A percentile compares a stretch with the other conserved stretches of the same genome.
These are phyloP conservation scores for Nasonovia ribisnigri DNA, from an alignment of 2,888 invertebrate species.

Conservation along the genomic window DNA sequence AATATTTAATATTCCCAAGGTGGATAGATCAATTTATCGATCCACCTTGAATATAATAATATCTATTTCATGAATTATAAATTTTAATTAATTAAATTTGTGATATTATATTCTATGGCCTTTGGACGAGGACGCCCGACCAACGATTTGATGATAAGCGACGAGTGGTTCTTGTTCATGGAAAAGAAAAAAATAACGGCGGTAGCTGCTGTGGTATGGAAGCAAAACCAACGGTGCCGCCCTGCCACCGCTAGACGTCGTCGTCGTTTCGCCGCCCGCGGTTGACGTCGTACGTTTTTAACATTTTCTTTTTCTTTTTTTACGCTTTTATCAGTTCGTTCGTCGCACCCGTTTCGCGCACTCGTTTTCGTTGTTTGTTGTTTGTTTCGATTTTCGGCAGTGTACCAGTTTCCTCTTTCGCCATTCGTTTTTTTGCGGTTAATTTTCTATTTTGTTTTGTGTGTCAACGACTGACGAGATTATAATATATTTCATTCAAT, in stretches of 20 bases:
- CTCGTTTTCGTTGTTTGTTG: slow-evolving; percentile 28
- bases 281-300: slow-evolving; percentile 55
- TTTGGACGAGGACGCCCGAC: too few relatives aligned
- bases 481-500: neutral
- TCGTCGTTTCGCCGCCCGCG: slow-evolving; percentile 21
- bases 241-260: neutral
- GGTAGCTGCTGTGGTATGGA: neutral
- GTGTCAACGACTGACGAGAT: neutral
- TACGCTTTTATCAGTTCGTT: slow-evolving; percentile 48
- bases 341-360: slow-evolving; percentile 59
- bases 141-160: neutral
- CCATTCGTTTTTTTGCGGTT: neutral
- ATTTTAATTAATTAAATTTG: too few relatives aligned
- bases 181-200: neutral
- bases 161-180: neutral
- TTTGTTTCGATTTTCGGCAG: neutral
- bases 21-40: too few relatives aligned
- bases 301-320: slow-evolving; percentile 44
- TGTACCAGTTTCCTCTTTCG: neutral
- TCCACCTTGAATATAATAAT: too few relatives aligned
- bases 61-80: too few relatives aligned
- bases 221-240: neutral
- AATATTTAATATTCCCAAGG: too few relatives aligned
- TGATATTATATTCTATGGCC: too few relatives aligned
- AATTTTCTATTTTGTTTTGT: neutral